These are phyloP conservation scores for Heteromyza rotundicornis DNA, from an alignment of 2,888 invertebrate genomes.

Conservation along the genomic window DNA sequence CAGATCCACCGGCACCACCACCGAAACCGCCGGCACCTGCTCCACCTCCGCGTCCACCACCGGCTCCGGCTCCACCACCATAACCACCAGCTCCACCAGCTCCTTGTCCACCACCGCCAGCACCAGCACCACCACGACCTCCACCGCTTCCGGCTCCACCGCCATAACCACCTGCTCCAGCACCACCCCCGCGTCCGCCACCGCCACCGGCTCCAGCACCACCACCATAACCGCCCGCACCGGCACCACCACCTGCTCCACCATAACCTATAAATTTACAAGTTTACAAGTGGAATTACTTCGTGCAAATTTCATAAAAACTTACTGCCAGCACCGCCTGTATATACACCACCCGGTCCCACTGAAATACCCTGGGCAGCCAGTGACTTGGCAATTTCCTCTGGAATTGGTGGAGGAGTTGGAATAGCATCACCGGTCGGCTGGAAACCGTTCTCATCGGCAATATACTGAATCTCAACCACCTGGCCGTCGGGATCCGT, in stretches of 20 bases:
- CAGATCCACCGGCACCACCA: slow-evolving; percentile 27
- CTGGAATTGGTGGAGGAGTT: slow-evolving; percentile 72
- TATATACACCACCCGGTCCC: slow-evolving; percentile 62
- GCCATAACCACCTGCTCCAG: slow-evolving; percentile 31
- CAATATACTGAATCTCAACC: slow-evolving; percentile 69
- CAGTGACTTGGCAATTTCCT: slow-evolving; percentile 68
- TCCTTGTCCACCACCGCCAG: slow-evolving; percentile 38
- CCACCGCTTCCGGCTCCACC: slow-evolving; percentile 32
- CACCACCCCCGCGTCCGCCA: slow-evolving; percentile 18
- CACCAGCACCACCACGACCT: slow-evolving; percentile 42
- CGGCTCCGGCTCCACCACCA: slow-evolving; percentile 21
- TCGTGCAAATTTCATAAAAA: neutral
- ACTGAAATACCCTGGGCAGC: slow-evolving; percentile 62
- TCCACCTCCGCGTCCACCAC: slow-evolving; percentile 20
- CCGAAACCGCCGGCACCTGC: slow-evolving; percentile 22
- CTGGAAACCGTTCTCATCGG: slow-evolving; percentile 73
- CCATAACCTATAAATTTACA: no score
- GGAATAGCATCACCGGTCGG: slow-evolving; percentile 68
- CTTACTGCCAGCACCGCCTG: slow-evolving; percentile 43
- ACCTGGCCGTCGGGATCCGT: slow-evolving; percentile 71
- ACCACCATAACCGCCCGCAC: slow-evolving; percentile 31
- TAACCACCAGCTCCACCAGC: slow-evolving; percentile 42
- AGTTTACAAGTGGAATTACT: no score
- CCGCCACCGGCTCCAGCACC: slow-evolving; percentile 16
- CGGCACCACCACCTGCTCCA: slow-evolving; percentile 23